Base-by-base conservation (phyloP, 2,113 vertebrate genomes). In the Gymnocephalus cernua region DNA sequence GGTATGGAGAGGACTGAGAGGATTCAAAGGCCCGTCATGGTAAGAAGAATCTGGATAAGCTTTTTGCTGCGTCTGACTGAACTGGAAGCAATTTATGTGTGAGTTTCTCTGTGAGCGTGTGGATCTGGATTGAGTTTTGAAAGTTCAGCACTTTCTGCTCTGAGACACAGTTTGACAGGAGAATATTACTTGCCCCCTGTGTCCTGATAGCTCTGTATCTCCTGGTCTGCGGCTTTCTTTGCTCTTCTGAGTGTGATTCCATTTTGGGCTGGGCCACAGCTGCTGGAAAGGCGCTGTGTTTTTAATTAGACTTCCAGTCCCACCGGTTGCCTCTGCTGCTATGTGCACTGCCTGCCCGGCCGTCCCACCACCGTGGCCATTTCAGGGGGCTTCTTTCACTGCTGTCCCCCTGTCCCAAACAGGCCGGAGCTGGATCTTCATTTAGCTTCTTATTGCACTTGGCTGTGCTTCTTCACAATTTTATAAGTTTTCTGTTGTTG, bases 1-100 rank as follows among this genome's bases (percentile, higher is more conserved):
- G 89, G 87, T 63, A 97, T 97, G 97, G 97, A 97, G 93, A 91
- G 85, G 88, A 94, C 93, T 56, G 95, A 95, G 90, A 93, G 94
- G 94, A 96, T 96, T 85, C 95, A 91, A 53, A 95, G 95, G 85
- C 95, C 96, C 38, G 75, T 93, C 73, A 86, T 96, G 97, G 97
- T 98, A 96, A 97, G 97, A 94, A 84, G 66, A 59, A 83, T 74
- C 86, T 41, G 69, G 56, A 32, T 47, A 23, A 35, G 66, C 32
- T 80, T 79, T 84, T 63, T 25, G 23, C 51, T 73, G 53, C 32
- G 14, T 54, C 64, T 61, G 67, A 53, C 57, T 76, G 21, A 70
- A 65, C 38, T 79, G 18, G 61, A 66, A 59, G 47, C 54, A 72
- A 51, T 56, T 74, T 59, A 8, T 74, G 65, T 50, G 32, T 25